phyloP scores from a whole-genome alignment of 2,888 invertebrate species.

The Caenorhabditis virilis region DNA sequence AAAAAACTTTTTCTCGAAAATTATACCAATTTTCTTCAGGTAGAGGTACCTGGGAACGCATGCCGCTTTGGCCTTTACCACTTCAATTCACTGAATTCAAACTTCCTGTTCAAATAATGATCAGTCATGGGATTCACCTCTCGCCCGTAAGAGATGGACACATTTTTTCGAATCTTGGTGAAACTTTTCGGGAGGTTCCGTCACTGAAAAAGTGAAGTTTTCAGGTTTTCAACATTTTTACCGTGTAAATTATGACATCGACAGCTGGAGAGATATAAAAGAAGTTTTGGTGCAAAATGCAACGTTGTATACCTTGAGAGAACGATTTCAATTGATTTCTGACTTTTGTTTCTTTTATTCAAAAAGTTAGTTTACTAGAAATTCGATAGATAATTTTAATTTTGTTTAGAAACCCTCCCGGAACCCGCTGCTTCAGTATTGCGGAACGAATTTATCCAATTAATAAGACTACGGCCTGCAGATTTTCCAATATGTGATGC shows the following conservation, averaged over 20 bases:
- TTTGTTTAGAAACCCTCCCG: conserved; percentile 24
- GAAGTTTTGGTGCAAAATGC: conserved; percentile 37
- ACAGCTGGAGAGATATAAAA: conserved; percentile 43
- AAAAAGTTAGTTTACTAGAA: conserved; percentile 13
- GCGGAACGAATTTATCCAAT: conserved; percentile 42
- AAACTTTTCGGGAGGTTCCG: neutral
- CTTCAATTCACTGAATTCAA: conserved; percentile 48
- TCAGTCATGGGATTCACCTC: conserved; percentile 46
- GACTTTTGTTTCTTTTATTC: conserved; percentile 50
- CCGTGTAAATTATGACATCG: conserved; percentile 48
- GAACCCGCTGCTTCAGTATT: conserved; percentile 42
- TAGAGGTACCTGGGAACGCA: conserved; percentile 35
- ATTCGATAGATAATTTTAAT: neutral
- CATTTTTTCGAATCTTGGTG: conserved; percentile 24
- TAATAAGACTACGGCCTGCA: conserved; percentile 31
- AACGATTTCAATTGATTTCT: conserved; percentile 42
- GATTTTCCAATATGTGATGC: conserved; percentile 45
- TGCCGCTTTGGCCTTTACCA: conserved; percentile 48
- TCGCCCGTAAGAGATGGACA: conserved; percentile 40
- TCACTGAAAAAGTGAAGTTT: conserved; percentile 1
- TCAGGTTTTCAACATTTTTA: conserved; percentile 43
- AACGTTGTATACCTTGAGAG: conserved; percentile 39
- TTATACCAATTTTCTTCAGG: conserved; percentile 14
- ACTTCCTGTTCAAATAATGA: conserved; percentile 45
- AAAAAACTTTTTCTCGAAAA: neutral